Percentiles rank a stretch among this genome's conserved stretches.
These are phyloP conservation scores for Ifrita kowaldi DNA, from an alignment of 2,113 vertebrate genomes.

Conservation along the genomic window DNA sequence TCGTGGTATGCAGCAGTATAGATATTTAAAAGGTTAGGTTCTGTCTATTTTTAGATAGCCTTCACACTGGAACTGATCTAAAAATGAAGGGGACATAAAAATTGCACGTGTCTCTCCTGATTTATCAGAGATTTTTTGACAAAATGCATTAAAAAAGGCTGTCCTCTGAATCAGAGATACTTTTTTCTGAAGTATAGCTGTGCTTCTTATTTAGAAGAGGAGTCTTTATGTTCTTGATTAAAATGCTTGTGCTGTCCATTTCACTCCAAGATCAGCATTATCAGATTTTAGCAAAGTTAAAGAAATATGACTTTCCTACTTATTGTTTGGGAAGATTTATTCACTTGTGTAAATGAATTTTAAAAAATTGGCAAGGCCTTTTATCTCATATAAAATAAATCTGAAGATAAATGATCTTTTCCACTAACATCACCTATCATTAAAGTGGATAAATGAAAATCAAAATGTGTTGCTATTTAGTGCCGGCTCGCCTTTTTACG, in stretches of 20 bases:
- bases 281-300: conserved; percentile 57
- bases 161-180: neutral
- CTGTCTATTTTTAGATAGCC: conserved; percentile 71
- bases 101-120: neutral
- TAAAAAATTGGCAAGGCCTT: conserved; percentile 59
- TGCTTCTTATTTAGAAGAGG: conserved; percentile 5
- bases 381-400: conserved; percentile 41
- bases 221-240: conserved; percentile 34
- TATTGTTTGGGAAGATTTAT: conserved; percentile 66
- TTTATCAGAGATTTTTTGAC: conserved; percentile 35
- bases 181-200: conserved; percentile 17
- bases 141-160: neutral
- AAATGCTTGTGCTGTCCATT: conserved; percentile 37
- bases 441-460: conserved; percentile 68
- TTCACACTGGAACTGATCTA: conserved; percentile 52
- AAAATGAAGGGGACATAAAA: conserved; percentile 60
- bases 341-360: conserved; percentile 65
- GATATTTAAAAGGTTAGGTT: conserved; percentile 66
- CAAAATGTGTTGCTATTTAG: conserved; percentile 60
- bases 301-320: conserved; percentile 61
- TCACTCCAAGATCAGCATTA: conserved; percentile 58
- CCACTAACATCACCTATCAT: conserved; percentile 57
- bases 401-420: conserved; percentile 59
- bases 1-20: conserved; percentile 48
- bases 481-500: conserved; percentile 1